phyloP scores from a whole-genome alignment of 2,797 vertebrate species.

The Sandelia bainsii region DNA sequence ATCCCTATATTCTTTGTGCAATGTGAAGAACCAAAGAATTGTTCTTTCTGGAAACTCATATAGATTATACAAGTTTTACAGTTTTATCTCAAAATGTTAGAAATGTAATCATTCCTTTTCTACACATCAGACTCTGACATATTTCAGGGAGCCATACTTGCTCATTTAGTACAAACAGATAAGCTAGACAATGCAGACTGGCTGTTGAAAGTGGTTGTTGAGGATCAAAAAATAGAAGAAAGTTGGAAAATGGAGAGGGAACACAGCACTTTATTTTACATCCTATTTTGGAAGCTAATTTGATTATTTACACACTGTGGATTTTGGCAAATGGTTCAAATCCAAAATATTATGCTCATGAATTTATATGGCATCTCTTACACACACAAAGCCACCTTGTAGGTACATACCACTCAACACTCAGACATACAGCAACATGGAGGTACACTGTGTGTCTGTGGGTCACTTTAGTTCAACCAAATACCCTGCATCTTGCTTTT shows the following conservation, averaged over 20 bases:
- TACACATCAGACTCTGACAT: constrained; percentile 32
- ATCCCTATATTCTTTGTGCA: constrained; percentile 66
- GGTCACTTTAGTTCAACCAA: constrained; percentile 36
- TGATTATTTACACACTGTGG: constrained; percentile 54
- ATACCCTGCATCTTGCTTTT: constrained; percentile 38
- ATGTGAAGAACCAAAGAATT: constrained; percentile 84
- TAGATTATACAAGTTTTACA: constrained; percentile 32
- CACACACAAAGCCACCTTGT: constrained; percentile 39
- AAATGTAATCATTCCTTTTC: constrained; percentile 44
- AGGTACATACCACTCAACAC: constrained; percentile 27
- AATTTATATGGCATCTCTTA: constrained; percentile 40
- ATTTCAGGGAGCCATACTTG: constrained; percentile 64
- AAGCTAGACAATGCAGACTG: constrained; percentile 26
- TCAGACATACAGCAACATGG: constrained; percentile 25
- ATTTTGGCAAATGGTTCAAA: constrained; percentile 40
- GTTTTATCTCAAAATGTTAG: constrained; percentile 48
- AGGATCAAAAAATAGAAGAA: constrained; percentile 10
- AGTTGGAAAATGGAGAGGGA: constrained; percentile 19
- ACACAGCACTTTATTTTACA: constrained; percentile 57
- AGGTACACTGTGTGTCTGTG: constrained; percentile 23
- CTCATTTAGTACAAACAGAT: constrained; percentile 34
- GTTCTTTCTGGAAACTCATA: constrained; percentile 62
- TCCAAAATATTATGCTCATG: constrained; percentile 32
- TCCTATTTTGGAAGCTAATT: constrained; percentile 39
- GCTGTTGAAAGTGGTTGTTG: constrained; percentile 21